Conservation (phyloP, 2,797 vertebrate genomes). For the Leptatherina wallacei region DNA sequence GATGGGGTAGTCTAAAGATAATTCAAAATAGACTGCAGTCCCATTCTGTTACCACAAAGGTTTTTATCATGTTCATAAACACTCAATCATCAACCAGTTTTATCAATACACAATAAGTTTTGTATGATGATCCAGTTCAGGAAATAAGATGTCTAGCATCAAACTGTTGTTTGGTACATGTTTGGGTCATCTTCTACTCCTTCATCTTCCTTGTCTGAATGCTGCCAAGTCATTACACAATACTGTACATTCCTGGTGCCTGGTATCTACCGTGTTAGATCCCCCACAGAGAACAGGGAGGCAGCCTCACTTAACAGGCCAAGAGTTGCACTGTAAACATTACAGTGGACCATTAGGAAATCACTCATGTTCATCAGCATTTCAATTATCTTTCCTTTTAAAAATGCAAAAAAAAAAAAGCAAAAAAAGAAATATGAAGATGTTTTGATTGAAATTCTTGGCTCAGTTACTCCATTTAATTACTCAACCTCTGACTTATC, state of each 20-base stretch:
- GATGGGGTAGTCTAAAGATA: slow-evolving; percentile 14
- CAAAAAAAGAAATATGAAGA: not conserved
- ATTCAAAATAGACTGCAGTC: slow-evolving; percentile 13
- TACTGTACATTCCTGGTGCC: slow-evolving; percentile 73
- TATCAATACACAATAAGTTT: slow-evolving; percentile 17
- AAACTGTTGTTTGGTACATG: slow-evolving; percentile 41
- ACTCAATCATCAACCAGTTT: slow-evolving; percentile 2
- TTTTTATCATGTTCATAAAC: slow-evolving; percentile 32
- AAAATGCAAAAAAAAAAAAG: slow-evolving; percentile 12
- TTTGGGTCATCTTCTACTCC: slow-evolving; percentile 58
- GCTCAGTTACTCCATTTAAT: slow-evolving; percentile 26
- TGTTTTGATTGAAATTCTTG: slow-evolving; percentile 17
- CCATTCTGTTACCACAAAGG: not conserved
- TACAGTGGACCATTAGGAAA: slow-evolving; percentile 56
- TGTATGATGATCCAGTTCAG: slow-evolving; percentile 4
- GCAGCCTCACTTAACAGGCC: slow-evolving; percentile 48
- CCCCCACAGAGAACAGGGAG: slow-evolving; percentile 72
- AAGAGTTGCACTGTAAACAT: slow-evolving; percentile 44
- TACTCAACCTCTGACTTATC: slow-evolving; percentile 25
- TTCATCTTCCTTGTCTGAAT: slow-evolving; percentile 35
- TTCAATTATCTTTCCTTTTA: slow-evolving; percentile 22
- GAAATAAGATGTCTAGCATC: slow-evolving; percentile 31
- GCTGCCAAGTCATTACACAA: slow-evolving; percentile 72
- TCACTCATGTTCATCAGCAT: slow-evolving; percentile 29
- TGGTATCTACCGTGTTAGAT: slow-evolving; percentile 74